Conservation (phyloP, 1,140 invertebrate species). For the Ostrea denselamellosa region DNA sequence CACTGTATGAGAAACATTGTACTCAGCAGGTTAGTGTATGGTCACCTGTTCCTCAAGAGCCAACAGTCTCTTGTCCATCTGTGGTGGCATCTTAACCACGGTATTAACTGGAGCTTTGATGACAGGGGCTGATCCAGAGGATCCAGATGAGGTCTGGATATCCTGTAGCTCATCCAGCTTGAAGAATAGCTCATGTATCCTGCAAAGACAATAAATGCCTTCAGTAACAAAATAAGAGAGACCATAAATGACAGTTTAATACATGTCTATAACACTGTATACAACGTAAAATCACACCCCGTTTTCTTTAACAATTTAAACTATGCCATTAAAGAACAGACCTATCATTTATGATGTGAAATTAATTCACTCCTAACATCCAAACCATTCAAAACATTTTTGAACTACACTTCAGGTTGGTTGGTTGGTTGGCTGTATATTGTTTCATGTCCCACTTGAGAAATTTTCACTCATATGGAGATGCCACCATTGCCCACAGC, state of each 20-base stretch:
- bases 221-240: not conserved
- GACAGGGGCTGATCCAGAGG: not conserved
- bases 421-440: too few relatives aligned
- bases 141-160: slow-evolving; percentile 41
- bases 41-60: slow-evolving; percentile 69
- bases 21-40: not conserved
- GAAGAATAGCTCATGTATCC: slow-evolving; percentile 60
- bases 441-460: too few relatives aligned
- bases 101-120: not conserved
- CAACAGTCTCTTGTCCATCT: slow-evolving; percentile 64
- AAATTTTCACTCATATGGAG: too few relatives aligned
- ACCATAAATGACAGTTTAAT: not conserved
- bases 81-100: slow-evolving; percentile 63
- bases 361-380: too few relatives aligned
- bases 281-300: too few relatives aligned
- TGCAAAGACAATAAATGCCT: slow-evolving; percentile 3
- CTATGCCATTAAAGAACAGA: too few relatives aligned
- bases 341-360: too few relatives aligned
- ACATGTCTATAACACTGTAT: not conserved
- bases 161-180: slow-evolving; percentile 69
- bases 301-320: too few relatives aligned
- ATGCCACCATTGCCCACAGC: too few relatives aligned
- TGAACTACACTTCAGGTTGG: too few relatives aligned
- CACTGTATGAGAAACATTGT: too few relatives aligned
- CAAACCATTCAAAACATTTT: too few relatives aligned